A percentile compares a stretch with the other conserved stretches of the same genome.
phyloP scores from a whole-genome alignment of 2,113 vertebrate genomes.

The Sigmodon hispidus region DNA sequence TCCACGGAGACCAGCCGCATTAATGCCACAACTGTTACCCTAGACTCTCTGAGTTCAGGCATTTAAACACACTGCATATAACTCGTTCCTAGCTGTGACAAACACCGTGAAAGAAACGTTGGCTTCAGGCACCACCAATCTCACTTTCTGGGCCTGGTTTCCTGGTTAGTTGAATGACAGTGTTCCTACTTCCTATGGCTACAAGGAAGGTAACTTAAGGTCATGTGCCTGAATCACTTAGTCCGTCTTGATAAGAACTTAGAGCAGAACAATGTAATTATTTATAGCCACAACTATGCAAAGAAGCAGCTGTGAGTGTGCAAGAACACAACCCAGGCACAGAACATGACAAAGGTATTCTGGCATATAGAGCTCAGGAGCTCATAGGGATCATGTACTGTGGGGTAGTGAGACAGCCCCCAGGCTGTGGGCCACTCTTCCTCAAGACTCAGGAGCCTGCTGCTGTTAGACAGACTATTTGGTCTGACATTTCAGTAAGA shows the following conservation, averaged over 20 bases:
- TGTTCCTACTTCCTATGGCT: background rate
- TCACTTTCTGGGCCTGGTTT: background rate
- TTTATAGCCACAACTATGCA: background rate
- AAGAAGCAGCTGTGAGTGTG: background rate
- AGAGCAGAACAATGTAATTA: background rate
- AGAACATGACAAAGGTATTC: background rate
- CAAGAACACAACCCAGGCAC: background rate
- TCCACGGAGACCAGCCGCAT: accelerated
- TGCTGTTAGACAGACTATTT: accelerated
- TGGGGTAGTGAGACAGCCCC: background rate
- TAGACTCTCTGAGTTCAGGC: background rate
- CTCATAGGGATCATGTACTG: accelerated
- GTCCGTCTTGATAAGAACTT: background rate
- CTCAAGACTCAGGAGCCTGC: background rate
- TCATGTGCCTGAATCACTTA: background rate
- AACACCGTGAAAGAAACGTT: accelerated
- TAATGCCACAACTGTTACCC: accelerated
- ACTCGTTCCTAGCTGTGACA: accelerated
- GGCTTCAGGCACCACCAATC: too few relatives aligned
- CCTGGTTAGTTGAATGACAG: background rate
- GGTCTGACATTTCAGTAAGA: too few relatives aligned
- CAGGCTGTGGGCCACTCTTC: accelerated
- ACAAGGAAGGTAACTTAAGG: background rate
- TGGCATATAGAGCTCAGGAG: accelerated
- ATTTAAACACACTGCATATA: accelerated